Evolutionary conservation across 1,140 invertebrate species (phyloP), one percentile per base, ranked within the genome.

Genomic region (Bemisia tabaci): DNA sequence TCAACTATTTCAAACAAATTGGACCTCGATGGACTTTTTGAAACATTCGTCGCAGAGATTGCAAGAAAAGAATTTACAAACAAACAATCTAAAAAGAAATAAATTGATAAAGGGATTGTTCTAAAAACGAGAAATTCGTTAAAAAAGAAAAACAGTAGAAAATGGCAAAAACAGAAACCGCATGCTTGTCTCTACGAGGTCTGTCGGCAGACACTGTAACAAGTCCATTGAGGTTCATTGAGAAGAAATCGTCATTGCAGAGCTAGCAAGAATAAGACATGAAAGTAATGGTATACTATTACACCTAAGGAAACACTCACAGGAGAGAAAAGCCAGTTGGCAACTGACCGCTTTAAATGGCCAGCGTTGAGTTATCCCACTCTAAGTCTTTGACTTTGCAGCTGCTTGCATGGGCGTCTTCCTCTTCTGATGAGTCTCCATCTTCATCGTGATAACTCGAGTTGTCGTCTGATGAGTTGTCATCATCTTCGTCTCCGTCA

Each of bases 341-440:
- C 17, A 5, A 48, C 33, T 17, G 33, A 48, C 33, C 21, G n/a
- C 12, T 71, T 78, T 80, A 82, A 72, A 82, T 83, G 67, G 79
- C 79, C 60, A 83, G 76, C 61, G 78, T 82, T 60, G 84, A 84
- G 75, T 86, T 82, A 75, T 86, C 84, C 84, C 84, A 86, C 71
- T 86, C 84, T 59, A 86, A 74, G 26, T 74, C 75, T 68, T 77
- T 76, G 17, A 74, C 72, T 68, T 77, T 76, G 22, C 74, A 76
- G 21, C 68, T 67, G 23, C 74, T 75, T 27, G 68, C 67, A 65
- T 73, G 73, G 25, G 72, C 74, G 26, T 79, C 78, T 33, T 84
- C 82, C 22, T 82, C 82, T 63, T 81, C 81, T 22, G 78, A 77
- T 12, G 76, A 76, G 62, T 81, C 81, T 5, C 71, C 63, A n/a